A percentile compares a stretch with the other conserved stretches of the same genome.
These are phyloP conservation scores for Eriocheir sinensis DNA, from an alignment of 1,140 invertebrate species.

Conservation along the genomic window DNA sequence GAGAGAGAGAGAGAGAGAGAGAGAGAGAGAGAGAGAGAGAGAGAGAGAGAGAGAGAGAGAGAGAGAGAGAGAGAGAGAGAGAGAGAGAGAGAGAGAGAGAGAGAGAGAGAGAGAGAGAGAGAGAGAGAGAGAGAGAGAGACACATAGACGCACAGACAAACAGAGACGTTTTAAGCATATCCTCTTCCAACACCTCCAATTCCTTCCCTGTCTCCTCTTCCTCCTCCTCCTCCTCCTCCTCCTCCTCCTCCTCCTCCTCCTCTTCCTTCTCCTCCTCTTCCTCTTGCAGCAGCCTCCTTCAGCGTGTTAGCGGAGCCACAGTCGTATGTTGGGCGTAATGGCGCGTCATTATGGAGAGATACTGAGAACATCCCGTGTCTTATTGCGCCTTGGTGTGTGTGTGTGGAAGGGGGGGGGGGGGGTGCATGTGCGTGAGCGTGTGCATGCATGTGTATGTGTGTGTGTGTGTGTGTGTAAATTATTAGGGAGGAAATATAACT, in stretches of 20 bases:
- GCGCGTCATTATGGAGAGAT: constrained; percentile 3
- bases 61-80: neutral
- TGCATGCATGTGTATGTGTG: neutral
- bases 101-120: neutral
- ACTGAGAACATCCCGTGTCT: constrained; percentile 1
- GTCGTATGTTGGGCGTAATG: neutral
- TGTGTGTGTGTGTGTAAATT: neutral
- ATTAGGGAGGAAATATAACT: too few species aligned
- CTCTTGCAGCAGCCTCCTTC: neutral
- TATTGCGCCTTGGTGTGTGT: neutral
- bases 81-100: neutral
- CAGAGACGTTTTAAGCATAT: neutral
- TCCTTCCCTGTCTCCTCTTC: too few species aligned
- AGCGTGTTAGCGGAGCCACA: neutral
- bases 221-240: neutral
- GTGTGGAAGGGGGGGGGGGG: too few species aligned
- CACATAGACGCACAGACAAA: neutral
- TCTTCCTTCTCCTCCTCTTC: neutral
- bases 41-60: neutral
- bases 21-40: neutral
- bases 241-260: neutral
- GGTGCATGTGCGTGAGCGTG: neutral
- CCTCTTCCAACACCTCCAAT: too few species aligned
- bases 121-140: neutral
- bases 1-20: neutral